These are phyloP conservation scores for Gnathonemus echidnorhynchus DNA, from an alignment of 2,113 vertebrate species.

Conservation along the genomic window DNA sequence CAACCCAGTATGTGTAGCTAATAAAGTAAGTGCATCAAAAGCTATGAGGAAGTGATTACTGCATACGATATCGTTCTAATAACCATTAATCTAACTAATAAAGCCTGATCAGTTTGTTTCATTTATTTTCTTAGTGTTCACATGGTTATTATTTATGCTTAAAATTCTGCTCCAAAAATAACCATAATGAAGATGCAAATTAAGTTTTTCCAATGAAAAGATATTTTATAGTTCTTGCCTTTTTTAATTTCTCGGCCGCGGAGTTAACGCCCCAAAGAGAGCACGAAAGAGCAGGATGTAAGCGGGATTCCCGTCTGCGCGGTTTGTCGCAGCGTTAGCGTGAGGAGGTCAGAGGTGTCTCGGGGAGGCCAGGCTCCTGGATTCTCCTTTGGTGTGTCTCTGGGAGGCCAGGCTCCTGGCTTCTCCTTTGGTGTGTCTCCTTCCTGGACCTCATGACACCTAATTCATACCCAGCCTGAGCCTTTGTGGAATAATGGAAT, in stretches of 20 bases:
- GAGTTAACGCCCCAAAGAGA: neutral
- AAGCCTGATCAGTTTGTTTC: neutral
- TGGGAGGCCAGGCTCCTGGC: neutral
- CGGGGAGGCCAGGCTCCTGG: neutral
- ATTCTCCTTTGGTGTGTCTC: neutral
- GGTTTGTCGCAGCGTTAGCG: neutral
- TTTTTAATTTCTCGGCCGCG: neutral
- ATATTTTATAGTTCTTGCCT: neutral
- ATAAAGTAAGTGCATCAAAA: neutral
- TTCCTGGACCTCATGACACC: neutral
- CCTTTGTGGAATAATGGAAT: conserved; percentile 19
- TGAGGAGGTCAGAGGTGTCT: neutral
- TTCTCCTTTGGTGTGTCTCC: neutral
- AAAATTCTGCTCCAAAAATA: neutral
- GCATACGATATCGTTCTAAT: neutral
- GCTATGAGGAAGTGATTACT: neutral
- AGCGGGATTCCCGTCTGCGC: neutral
- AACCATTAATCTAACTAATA: neutral
- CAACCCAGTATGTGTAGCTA: neutral
- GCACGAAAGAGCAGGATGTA: neutral
- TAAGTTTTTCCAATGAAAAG: neutral
- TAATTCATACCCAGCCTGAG: conserved; percentile 9
- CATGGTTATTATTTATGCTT: neutral
- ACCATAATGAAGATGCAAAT: neutral
- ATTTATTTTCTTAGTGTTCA: neutral